Percentiles rank a stretch among this genome's conserved stretches.
These are phyloP conservation scores for Drosophila mercatorum DNA, from an alignment of 2,888 invertebrate genomes.

Conservation along the genomic window DNA sequence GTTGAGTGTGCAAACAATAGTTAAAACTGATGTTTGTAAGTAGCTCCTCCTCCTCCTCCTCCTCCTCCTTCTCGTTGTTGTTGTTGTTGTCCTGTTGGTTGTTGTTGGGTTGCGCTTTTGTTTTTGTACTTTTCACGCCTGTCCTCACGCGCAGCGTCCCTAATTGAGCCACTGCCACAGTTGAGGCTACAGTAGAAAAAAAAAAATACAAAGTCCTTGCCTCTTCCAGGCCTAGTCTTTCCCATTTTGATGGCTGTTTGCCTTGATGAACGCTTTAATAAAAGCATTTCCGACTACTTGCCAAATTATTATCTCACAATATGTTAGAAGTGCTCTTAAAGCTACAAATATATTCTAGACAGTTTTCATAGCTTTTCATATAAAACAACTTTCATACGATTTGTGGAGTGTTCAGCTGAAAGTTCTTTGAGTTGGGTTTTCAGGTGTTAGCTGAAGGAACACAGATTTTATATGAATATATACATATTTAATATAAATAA, in stretches of 20 bases:
- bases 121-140: constrained; percentile 65
- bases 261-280: constrained; percentile 34
- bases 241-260: constrained; percentile 22
- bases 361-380: too few relatives aligned
- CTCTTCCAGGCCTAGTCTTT: constrained; percentile 11
- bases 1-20: constrained; percentile 77
- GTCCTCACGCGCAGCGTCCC: constrained; percentile 47
- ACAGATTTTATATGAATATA: too few relatives aligned
- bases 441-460: too few relatives aligned
- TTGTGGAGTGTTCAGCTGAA: too few relatives aligned
- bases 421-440: too few relatives aligned
- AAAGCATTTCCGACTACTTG: constrained; percentile 32
- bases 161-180: constrained; percentile 76
- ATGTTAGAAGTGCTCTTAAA: too few relatives aligned
- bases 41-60: constrained; percentile 34
- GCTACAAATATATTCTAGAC: too few relatives aligned
- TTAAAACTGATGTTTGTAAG: constrained; percentile 79
- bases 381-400: too few relatives aligned
- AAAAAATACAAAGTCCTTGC: constrained; percentile 8
- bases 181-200: constrained; percentile 18
- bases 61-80: constrained; percentile 7
- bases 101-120: constrained; percentile 36
- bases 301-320: constrained; percentile 9
- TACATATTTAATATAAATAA: too few relatives aligned
- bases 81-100: constrained; percentile 26